Conservation (phyloP, 2,113 vertebrate genomes). For the Ceyx margarethae region DNA sequence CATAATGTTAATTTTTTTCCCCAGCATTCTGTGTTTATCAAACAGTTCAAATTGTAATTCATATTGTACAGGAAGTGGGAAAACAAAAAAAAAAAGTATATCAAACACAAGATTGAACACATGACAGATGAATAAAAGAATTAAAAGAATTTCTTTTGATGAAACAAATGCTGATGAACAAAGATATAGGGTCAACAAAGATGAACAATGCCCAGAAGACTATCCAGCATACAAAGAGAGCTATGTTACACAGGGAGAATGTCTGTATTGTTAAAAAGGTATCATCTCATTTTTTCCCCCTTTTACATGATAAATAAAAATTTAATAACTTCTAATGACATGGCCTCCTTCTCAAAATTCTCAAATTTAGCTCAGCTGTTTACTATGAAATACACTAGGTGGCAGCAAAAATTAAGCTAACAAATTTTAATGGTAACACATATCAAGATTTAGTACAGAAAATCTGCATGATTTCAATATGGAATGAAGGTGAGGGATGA, state of each 20-base stretch:
- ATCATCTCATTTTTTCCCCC: fast-evolving
- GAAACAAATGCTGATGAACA: background rate
- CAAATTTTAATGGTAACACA: background rate
- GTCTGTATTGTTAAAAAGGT: background rate
- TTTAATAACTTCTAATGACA: background rate
- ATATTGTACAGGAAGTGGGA: background rate
- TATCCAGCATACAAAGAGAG: background rate
- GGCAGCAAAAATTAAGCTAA: conserved; percentile 75
- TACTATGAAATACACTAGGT: conserved; percentile 59
- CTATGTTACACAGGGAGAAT: background rate
- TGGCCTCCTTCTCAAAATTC: background rate
- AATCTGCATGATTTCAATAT: background rate
- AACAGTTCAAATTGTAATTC: background rate
- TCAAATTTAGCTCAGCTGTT: background rate
- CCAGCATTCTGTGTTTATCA: background rate
- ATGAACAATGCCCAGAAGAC: background rate
- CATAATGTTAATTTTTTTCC: background rate
- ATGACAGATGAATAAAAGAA: background rate
- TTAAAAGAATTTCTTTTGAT: background rate
- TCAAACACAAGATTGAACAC: background rate
- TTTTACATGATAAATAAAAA: background rate
- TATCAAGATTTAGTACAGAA: background rate
- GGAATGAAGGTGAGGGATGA: background rate
- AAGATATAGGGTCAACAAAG: background rate
- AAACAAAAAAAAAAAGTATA: background rate